Evolutionary conservation across 30 jellyfish, hydroid and myxozoan genomes (phyloP), one percentile per base, ranked within the genome.

Genomic region (Cassiopea andromeda): DNA sequence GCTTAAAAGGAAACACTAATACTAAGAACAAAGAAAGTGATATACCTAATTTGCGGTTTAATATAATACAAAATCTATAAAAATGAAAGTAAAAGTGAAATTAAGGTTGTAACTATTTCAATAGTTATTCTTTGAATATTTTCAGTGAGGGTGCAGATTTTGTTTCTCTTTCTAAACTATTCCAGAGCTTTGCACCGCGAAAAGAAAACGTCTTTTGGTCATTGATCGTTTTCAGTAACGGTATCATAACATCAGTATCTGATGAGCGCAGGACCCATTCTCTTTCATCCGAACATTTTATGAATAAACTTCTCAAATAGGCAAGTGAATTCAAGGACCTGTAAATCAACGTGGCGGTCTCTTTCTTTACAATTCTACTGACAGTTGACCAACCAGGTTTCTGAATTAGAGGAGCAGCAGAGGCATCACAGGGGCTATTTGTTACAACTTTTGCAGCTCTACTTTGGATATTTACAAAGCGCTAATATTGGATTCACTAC

Each of bases 211-310:
- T 27, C 38, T 27, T 27, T 27, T 27, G 38, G 38, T 27, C 38
- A 27, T 27, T 27, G 38, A 27, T 27, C 38, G 38, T 27, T 27
- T 27, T 27, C 38, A 27, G 38, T 27, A 27, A 27, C 38, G 38
- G 38, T 27, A 27, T 27, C 38, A 27, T 27, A 27, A 27, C 38
- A 27, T 27, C 38, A 27, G 38, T 27, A 27, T 73, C 82, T 73
- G 82, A 73, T 13, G 60, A 46, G 82, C 82, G 82, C 60, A 44
- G 82, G 44, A 73, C 19, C 82, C 82, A 60, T 73, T 73, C 82
- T 73, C 82, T 73, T 8, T 73, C 60, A 17, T 6, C 60, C 38
- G 38, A 27, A 27, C 38, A 27, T 27, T 27, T 27, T 27, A 27
- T 27, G 38, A 27, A 27, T 27, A 73, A 44, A n/a, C 6, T 44